Evolutionary conservation across 2,113 vertebrate genomes (phyloP).

Genomic region (Dipodomys stephensi): DNA sequence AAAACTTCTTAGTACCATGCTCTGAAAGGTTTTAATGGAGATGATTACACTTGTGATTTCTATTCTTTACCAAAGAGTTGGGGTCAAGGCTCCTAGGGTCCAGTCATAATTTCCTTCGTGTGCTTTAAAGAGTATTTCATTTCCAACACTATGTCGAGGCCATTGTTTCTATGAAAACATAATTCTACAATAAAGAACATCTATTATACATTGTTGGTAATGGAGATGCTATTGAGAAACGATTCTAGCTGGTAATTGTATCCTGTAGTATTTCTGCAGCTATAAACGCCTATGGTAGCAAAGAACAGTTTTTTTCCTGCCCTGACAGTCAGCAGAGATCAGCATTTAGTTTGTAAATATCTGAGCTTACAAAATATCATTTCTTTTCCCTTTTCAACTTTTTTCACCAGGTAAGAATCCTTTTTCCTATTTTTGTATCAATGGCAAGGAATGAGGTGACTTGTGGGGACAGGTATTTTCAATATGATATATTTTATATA

Average conservation of each 20-base stretch:
- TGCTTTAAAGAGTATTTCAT: constrained; percentile 12
- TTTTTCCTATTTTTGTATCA: not conserved
- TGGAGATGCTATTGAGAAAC: constrained; percentile 25
- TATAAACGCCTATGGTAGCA: not conserved
- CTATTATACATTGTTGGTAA: constrained; percentile 1
- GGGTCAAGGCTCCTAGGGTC: constrained; percentile 14
- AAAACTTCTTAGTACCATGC: not conserved
- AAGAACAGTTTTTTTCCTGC: not conserved
- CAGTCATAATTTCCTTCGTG: not conserved
- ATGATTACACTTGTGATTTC: constrained; percentile 21
- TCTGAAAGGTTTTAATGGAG: constrained; percentile 53
- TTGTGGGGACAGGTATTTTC: not conserved
- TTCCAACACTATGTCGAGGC: constrained; percentile 20
- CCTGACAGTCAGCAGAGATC: not conserved
- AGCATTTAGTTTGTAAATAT: not conserved
- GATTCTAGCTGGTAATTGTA: not conserved
- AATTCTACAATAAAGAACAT: constrained; percentile 42
- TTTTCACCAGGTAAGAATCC: not conserved
- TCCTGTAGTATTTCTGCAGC: not conserved
- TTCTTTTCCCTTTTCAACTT: not conserved
- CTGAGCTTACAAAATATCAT: not conserved
- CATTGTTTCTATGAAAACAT: constrained; percentile 56
- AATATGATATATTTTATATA: not conserved
- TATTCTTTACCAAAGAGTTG: constrained; percentile 32
- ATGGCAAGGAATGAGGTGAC: not conserved